Percentiles rank a stretch among this genome's conserved stretches.
phyloP scores from a whole-genome alignment of 2,888 invertebrate genomes.

The Chrysodeixis includens region DNA sequence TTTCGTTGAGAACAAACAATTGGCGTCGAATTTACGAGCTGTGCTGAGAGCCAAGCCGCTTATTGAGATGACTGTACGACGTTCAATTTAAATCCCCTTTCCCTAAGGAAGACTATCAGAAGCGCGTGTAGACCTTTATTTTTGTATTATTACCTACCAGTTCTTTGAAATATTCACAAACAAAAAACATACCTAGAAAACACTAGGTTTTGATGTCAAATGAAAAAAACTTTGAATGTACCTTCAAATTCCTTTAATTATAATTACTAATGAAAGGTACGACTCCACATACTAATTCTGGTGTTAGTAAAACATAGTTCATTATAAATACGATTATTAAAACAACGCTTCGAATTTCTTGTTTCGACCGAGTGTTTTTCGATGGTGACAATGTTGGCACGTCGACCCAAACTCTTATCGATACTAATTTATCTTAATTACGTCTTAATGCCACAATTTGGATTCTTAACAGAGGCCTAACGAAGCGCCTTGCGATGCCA shows the following conservation, averaged over 20 bases:
- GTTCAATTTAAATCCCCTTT: conserved; percentile 76
- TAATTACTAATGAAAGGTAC: conserved; percentile 4
- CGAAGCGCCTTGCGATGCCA: conserved; percentile 84
- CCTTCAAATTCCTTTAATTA: conserved; percentile 14
- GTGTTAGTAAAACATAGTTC: conserved; percentile 39
- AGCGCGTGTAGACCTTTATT: conserved; percentile 54
- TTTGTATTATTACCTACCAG: conserved; percentile 33
- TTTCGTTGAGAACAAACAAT: conserved; percentile 83
- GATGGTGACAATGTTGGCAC: conserved; percentile 75
- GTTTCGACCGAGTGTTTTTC: conserved; percentile 61
- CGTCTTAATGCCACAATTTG: conserved; percentile 81
- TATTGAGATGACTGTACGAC: conserved; percentile 79
- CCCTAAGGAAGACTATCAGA: conserved; percentile 49
- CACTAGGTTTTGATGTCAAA: not conserved
- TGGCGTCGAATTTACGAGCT: conserved; percentile 81
- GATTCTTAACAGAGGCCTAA: conserved; percentile 77
- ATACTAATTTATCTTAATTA: conserved; percentile 87
- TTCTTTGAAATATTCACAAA: conserved; percentile 30
- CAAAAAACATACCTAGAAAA: not conserved
- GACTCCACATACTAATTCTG: conserved; percentile 27
- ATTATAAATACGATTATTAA: conserved; percentile 42
- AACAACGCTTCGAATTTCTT: conserved; percentile 36
- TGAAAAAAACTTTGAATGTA: not conserved
- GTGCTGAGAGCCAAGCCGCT: conserved; percentile 83
- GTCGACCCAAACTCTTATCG: conserved; percentile 80